phyloP scores from a whole-genome alignment of 2,113 vertebrate species.

The Rhea americana region DNA sequence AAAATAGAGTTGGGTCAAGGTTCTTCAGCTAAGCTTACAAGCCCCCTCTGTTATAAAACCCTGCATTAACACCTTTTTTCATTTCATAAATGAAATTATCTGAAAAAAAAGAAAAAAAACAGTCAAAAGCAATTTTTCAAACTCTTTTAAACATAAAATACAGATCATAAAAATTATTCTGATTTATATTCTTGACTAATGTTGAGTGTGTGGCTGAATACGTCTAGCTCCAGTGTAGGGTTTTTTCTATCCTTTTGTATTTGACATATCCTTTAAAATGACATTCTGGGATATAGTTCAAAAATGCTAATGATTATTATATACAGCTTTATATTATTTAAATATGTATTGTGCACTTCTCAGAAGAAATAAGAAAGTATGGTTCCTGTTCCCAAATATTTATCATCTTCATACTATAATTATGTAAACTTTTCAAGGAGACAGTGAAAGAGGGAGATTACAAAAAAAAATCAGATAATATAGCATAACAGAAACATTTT shows the following conservation, averaged over 20 bases:
- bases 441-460: not conserved
- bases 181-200: not conserved
- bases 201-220: not conserved
- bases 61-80: not conserved
- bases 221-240: not conserved
- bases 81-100: not conserved
- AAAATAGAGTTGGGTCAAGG: not conserved
- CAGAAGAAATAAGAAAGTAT: not conserved
- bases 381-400: not conserved
- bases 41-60: not conserved
- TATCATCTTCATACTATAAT: not conserved
- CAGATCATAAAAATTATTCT: not conserved
- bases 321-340: not conserved
- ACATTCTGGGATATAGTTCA: not conserved
- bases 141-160: not conserved
- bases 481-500: not conserved
- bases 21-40: not conserved
- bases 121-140: not conserved
- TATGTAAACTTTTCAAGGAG: not conserved
- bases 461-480: not conserved
- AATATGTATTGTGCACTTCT: not conserved
- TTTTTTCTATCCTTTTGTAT: not conserved
- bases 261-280: not conserved
- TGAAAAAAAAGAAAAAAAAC: not conserved
- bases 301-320: not conserved